Percentiles rank a stretch among this genome's conserved stretches.
Conservation (phyloP, 1,140 invertebrate genomes). For the Mizuhopecten yessoensis region DNA sequence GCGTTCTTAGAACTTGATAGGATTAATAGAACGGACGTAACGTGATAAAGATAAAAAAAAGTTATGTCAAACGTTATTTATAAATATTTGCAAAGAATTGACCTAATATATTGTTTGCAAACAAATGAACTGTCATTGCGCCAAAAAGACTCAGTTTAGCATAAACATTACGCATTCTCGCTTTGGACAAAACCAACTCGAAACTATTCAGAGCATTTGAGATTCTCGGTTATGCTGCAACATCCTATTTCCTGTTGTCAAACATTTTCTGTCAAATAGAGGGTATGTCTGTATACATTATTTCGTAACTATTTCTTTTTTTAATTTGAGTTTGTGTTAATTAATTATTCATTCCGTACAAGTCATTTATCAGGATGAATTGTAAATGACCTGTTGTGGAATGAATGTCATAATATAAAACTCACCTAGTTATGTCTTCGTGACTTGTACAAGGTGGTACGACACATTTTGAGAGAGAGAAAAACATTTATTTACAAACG, state of each 20-base stretch:
- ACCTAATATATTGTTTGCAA: too few relatives aligned
- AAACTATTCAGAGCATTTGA: neutral
- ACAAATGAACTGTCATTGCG: too few relatives aligned
- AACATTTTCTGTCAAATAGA: neutral
- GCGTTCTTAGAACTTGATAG: too few relatives aligned
- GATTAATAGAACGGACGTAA: too few relatives aligned
- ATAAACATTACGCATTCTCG: too few relatives aligned
- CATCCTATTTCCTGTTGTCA: neutral
- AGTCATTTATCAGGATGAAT: neutral
- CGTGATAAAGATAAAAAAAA: too few relatives aligned
- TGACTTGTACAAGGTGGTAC: neutral
- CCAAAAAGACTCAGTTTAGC: too few relatives aligned
- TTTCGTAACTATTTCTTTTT: too few relatives aligned
- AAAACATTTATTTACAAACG: too few relatives aligned
- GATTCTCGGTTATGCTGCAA: neutral
- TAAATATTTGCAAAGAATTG: too few relatives aligned
- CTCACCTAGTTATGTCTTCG: neutral
- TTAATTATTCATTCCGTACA: neutral
- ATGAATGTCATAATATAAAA: neutral
- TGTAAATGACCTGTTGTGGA: neutral
- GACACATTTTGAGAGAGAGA: neutral
- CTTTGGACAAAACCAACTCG: too few relatives aligned
- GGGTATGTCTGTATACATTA: neutral
- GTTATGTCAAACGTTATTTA: too few relatives aligned
- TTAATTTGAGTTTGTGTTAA: neutral